phyloP scores from a whole-genome alignment of 2,113 vertebrate species.

The Macquaria ambigua region DNA sequence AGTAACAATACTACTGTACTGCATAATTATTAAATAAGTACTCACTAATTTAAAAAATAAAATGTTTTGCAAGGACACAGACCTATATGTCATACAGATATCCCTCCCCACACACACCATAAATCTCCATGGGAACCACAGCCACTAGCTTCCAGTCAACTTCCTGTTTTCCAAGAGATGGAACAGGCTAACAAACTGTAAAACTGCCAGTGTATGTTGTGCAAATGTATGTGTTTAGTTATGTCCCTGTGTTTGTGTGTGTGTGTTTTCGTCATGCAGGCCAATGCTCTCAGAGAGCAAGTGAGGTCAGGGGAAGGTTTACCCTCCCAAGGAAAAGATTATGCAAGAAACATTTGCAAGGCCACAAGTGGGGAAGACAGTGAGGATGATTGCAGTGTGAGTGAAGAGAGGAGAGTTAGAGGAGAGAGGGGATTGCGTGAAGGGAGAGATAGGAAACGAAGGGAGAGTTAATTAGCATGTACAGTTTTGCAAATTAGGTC shows the following conservation, averaged over 20 bases:
- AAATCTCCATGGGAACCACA: conserved; percentile 20
- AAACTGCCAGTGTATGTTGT: not conserved
- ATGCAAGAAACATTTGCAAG: conserved; percentile 25
- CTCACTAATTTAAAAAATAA: no score
- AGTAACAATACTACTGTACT: not conserved
- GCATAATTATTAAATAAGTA: not conserved
- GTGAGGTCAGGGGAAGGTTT: not conserved
- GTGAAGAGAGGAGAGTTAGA: conserved; percentile 7
- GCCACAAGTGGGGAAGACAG: not conserved
- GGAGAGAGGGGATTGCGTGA: not conserved
- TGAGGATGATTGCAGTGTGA: not conserved
- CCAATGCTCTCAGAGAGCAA: conserved; percentile 20
- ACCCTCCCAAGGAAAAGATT: not conserved
- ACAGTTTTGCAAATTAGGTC: not conserved
- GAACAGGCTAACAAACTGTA: conserved; percentile 1
- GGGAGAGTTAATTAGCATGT: conserved; percentile 13
- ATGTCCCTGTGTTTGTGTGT: conserved; percentile 27
- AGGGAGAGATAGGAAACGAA: not conserved
- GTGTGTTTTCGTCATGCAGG: not conserved
- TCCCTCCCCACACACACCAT: not conserved
- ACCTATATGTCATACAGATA: not conserved
- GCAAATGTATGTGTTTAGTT: not conserved
- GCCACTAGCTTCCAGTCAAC: conserved; percentile 8
- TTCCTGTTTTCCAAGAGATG: conserved; percentile 55
- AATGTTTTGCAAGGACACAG: not conserved